A percentile compares a stretch with the other conserved stretches of the same genome.
These are phyloP conservation scores for Drosophila longiperda DNA, from an alignment of 2,888 invertebrate genomes.

Conservation along the genomic window DNA sequence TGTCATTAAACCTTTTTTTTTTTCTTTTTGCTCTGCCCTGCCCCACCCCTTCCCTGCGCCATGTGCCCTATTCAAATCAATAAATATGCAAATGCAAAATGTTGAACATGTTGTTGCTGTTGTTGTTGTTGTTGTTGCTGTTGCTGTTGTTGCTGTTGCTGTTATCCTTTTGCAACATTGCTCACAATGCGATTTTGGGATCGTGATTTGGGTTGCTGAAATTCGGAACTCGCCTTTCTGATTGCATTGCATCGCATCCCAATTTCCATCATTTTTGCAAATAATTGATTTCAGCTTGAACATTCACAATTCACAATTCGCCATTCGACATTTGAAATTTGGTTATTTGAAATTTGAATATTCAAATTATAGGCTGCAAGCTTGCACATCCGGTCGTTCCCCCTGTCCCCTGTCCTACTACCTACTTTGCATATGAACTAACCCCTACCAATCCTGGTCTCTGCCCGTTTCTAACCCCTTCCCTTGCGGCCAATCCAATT, in stretches of 20 bases:
- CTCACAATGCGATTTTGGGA: constrained; percentile 54
- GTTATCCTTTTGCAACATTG: constrained; percentile 75
- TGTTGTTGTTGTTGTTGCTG: constrained; percentile 12
- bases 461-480: constrained; percentile 19
- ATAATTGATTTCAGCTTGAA: constrained; percentile 71
- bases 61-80: constrained; percentile 60
- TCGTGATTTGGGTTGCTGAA: constrained; percentile 30
- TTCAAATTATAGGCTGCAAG: constrained; percentile 68
- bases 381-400: constrained; percentile 60
- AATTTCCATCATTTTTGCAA: constrained; percentile 73
- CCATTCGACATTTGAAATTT: constrained; percentile 13
- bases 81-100: constrained; percentile 76
- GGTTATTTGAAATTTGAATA: constrained; percentile 65
- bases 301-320: constrained; percentile 32
- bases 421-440: constrained; percentile 72
- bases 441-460: constrained; percentile 10
- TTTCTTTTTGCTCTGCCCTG: neutral
- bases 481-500: constrained; percentile 58
- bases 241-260: constrained; percentile 52
- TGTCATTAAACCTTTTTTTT: constrained; percentile 68
- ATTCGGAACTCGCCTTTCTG: constrained; percentile 9
- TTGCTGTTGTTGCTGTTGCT: constrained; percentile 28
- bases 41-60: constrained; percentile 15
- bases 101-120: constrained; percentile 27
- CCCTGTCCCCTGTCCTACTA: constrained; percentile 44